Conservation (phyloP, 1,140 invertebrate genomes). For the Tribolium castaneum region DNA sequence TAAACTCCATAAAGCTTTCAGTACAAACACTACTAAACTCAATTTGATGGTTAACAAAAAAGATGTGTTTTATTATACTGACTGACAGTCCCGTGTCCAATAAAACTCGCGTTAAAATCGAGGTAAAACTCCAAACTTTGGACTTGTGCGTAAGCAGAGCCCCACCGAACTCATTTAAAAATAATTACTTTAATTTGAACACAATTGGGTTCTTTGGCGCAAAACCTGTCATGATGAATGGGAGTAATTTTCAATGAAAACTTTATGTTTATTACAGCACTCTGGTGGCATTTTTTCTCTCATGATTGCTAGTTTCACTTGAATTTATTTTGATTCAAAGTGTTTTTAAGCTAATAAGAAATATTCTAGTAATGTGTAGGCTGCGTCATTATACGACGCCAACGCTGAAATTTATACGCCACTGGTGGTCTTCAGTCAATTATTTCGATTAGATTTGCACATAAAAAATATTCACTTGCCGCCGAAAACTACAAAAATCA, state of each 20-base stretch:
- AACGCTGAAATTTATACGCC: constrained; percentile 32
- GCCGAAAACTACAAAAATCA: neutral
- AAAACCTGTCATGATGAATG: constrained; percentile 16
- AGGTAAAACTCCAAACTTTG: neutral
- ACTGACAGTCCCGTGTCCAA: constrained; percentile 23
- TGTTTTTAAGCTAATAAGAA: constrained; percentile 28
- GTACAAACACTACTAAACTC: constrained; percentile 41
- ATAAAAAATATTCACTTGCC: neutral
- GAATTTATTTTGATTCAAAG: constrained; percentile 34
- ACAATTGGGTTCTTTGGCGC: neutral
- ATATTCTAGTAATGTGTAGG: constrained; percentile 26
- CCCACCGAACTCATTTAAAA: too few species aligned
- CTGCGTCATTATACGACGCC: constrained; percentile 24
- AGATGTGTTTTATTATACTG: constrained; percentile 37
- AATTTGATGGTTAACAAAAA: constrained; percentile 43
- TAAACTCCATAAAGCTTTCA: constrained; percentile 45
- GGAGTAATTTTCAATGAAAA: constrained; percentile 25
- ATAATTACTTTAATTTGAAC: too few species aligned
- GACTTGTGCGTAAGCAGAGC: too few species aligned
- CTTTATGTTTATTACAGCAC: constrained; percentile 21
- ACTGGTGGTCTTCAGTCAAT: constrained; percentile 34
- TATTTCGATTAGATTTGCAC: constrained; percentile 11
- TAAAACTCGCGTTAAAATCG: constrained; percentile 8
- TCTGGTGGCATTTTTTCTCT: neutral
- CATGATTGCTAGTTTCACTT: constrained; percentile 19